A percentile compares a stretch with the other conserved stretches of the same genome.
Evolutionary conservation across 37 sponge, comb jelly and placozoan genomes (phyloP).

Genomic region (Geodia barretti): DNA sequence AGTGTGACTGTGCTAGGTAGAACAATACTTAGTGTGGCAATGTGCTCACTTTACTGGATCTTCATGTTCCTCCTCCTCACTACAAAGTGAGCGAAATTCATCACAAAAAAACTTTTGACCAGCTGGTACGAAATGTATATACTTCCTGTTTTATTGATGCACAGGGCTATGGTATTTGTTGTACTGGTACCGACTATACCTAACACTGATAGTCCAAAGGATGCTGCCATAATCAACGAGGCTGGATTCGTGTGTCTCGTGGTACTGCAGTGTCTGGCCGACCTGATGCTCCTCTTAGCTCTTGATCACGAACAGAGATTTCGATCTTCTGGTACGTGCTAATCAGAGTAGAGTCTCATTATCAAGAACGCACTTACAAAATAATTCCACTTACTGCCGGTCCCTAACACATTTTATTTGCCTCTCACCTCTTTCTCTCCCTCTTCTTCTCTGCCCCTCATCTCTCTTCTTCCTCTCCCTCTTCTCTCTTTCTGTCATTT

Average conservation of each 20-base stretch:
- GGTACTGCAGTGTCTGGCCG: neutral
- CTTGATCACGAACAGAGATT: conserved; percentile 53
- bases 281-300: conserved; percentile 22
- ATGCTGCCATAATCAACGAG: neutral
- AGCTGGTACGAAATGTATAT: too few species aligned
- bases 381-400: neutral
- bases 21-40: too few species aligned
- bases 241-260: neutral
- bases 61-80: neutral
- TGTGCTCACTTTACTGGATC: neutral
- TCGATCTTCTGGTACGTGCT: conserved; percentile 45
- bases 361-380: too few species aligned
- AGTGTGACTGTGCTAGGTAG: too few species aligned
- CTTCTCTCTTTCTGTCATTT: neutral
- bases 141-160: neutral
- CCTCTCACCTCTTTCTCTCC: neutral
- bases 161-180: neutral
- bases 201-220: neutral
- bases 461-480: too few species aligned
- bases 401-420: neutral
- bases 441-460: neutral
- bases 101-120: too few species aligned
- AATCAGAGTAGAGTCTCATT: neutral
- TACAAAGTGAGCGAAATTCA: neutral
- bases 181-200: neutral